phyloP scores from a whole-genome alignment of 2,797 vertebrate genomes.

The Trachurus trachurus region DNA sequence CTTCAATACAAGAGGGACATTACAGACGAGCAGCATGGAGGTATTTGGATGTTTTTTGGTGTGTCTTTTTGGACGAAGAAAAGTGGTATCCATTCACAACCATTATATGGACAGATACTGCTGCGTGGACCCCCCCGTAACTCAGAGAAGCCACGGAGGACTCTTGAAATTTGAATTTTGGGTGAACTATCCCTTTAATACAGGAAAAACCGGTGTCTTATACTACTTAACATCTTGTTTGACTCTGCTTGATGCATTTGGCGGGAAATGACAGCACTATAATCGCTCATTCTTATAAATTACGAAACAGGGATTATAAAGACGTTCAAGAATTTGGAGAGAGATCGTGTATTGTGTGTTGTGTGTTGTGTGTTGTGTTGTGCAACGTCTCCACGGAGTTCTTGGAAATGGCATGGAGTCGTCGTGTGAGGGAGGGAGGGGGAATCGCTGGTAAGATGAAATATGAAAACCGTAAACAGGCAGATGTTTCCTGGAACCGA shows the following conservation, averaged over 20 bases:
- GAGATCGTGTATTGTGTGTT: not conserved
- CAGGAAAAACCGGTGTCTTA: not conserved
- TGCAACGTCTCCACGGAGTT: conserved; percentile 26
- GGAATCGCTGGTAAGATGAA: conserved; percentile 14
- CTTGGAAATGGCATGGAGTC: conserved; percentile 40
- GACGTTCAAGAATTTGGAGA: conserved; percentile 33
- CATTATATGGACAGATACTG: too few species aligned
- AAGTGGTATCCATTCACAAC: too few species aligned
- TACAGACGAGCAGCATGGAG: too few species aligned
- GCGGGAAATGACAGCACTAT: conserved; percentile 13
- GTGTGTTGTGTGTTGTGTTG: not conserved
- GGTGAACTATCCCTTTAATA: too few species aligned
- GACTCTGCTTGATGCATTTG: not conserved
- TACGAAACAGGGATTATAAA: conserved; percentile 22
- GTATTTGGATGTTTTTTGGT: too few species aligned
- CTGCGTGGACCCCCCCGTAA: too few species aligned
- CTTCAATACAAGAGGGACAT: too few species aligned
- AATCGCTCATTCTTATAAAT: not conserved
- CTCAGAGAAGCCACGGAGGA: too few species aligned
- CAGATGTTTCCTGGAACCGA: conserved; percentile 42
- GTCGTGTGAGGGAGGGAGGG: conserved; percentile 30
- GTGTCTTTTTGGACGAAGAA: too few species aligned
- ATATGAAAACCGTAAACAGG: conserved; percentile 30
- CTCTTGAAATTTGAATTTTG: too few species aligned
- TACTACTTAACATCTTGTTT: not conserved